Conservation (phyloP, 1,140 invertebrate species). For the Drosophila miranda region DNA sequence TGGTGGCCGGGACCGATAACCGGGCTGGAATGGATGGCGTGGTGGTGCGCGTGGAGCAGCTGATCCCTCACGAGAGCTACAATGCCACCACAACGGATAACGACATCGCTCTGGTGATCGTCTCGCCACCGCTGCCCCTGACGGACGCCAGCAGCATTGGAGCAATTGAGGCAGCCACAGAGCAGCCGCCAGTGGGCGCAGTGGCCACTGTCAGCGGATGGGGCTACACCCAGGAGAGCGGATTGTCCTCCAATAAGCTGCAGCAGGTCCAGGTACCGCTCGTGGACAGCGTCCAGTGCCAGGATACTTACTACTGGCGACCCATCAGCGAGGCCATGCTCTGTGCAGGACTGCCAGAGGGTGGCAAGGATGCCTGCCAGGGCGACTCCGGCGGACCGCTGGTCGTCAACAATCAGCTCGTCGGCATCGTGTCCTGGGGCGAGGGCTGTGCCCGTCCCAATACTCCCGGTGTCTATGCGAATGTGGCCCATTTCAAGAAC, state of each 20-base stretch:
- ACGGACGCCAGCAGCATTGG: slow-evolving; percentile 20
- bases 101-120: slow-evolving; percentile 65
- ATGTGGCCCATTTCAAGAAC: slow-evolving; percentile 83
- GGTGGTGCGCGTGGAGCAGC: slow-evolving; percentile 49
- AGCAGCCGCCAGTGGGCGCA: slow-evolving; percentile 31
- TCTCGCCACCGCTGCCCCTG: slow-evolving; percentile 49
- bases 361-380: slow-evolving; percentile 84
- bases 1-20: slow-evolving; percentile 57
- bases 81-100: slow-evolving; percentile 62
- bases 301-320: slow-evolving; percentile 64
- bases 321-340: slow-evolving; percentile 86
- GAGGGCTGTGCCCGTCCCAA: slow-evolving; percentile 85
- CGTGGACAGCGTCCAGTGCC: slow-evolving; percentile 82
- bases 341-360: slow-evolving; percentile 85
- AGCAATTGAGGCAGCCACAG: slow-evolving; percentile 32
- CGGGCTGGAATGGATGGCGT: slow-evolving; percentile 54
- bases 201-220: slow-evolving; percentile 61
- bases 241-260: slow-evolving; percentile 42
- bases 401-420: slow-evolving; percentile 74
- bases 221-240: slow-evolving; percentile 58
- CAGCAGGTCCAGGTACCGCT: slow-evolving; percentile 54
- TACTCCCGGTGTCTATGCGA: slow-evolving; percentile 87
- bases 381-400: slow-evolving; percentile 82
- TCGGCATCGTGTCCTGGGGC: slow-evolving; percentile 87
- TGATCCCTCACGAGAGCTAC: slow-evolving; percentile 60